Evolutionary conservation across 2,888 invertebrate species (phyloP).

Genomic region (Megamerina dolium): DNA sequence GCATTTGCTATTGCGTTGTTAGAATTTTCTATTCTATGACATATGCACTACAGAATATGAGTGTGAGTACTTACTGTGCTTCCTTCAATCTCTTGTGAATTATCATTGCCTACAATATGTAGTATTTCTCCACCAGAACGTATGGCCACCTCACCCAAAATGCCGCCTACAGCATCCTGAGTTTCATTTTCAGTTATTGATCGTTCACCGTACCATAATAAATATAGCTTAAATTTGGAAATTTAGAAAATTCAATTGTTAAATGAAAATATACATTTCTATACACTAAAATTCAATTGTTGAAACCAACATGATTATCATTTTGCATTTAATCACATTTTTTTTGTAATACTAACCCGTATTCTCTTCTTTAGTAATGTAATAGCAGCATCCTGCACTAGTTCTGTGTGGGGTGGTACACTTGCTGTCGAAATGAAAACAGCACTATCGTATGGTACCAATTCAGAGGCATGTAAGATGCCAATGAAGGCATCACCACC

Average conservation of each 20-base stretch:
- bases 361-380: conserved; percentile 50
- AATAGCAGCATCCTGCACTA: conserved; percentile 49
- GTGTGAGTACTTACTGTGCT: conserved; percentile 43
- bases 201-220: conserved; percentile 51
- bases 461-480: conserved; percentile 55
- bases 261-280: not conserved
- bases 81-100: conserved; percentile 43
- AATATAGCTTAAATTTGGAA: conserved; percentile 43
- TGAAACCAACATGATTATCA: not conserved
- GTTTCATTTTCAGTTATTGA: conserved; percentile 47
- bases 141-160: conserved; percentile 49
- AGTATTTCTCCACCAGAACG: conserved; percentile 51
- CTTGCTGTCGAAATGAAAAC: conserved; percentile 58
- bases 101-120: conserved; percentile 44
- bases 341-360: conserved; percentile 37
- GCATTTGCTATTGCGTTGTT: no score
- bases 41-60: no score
- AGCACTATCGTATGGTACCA: conserved; percentile 60
- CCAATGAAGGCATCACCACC: conserved; percentile 57
- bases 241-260: conserved; percentile 3
- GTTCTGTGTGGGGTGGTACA: conserved; percentile 53
- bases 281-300: no score
- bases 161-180: conserved; percentile 45
- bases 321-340: conserved; percentile 6
- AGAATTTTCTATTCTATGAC: no score